phyloP scores from a whole-genome alignment of 2,797 vertebrate genomes.

The Anguilla obscura region DNA sequence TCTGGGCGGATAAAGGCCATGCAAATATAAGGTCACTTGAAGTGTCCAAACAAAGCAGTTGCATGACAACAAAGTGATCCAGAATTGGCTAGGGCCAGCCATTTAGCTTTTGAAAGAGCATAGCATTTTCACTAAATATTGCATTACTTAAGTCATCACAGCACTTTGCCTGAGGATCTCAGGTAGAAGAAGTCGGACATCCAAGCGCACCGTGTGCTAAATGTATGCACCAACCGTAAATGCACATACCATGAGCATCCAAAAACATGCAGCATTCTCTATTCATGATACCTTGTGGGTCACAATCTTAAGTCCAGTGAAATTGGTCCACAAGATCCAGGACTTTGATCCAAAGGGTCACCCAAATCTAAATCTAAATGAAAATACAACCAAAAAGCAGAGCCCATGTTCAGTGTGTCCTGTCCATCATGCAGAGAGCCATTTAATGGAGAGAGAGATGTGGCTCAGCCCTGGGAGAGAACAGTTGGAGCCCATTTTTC shows the following conservation, averaged over 20 bases:
- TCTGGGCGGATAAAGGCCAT: constrained; percentile 71
- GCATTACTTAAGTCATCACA: constrained; percentile 47
- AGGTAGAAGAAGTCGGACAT: constrained; percentile 47
- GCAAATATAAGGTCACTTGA: constrained; percentile 63
- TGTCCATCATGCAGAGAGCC: constrained; percentile 41
- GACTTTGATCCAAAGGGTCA: constrained; percentile 55
- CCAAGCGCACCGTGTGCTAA: constrained; percentile 51
- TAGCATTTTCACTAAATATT: constrained; percentile 57
- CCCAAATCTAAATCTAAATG: constrained; percentile 63
- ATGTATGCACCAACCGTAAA: constrained; percentile 32
- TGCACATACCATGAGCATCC: background rate
- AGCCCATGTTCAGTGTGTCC: constrained; percentile 43
- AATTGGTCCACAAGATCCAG: constrained; percentile 39
- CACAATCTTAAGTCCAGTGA: constrained; percentile 33
- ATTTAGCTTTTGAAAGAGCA: constrained; percentile 64
- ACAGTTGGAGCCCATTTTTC: constrained; percentile 40
- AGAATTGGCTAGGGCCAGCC: constrained; percentile 67
- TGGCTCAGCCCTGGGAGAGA: constrained; percentile 22
- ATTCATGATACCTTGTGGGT: constrained; percentile 41
- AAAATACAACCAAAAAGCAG: constrained; percentile 41
- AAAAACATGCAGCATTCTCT: constrained; percentile 25
- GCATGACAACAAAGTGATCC: constrained; percentile 45
- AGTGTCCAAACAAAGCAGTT: constrained; percentile 73
- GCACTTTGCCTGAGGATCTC: constrained; percentile 52
- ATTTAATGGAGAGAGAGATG: constrained; percentile 44